phyloP scores from a whole-genome alignment of 2,888 invertebrate genomes.

The Elegia similella region DNA sequence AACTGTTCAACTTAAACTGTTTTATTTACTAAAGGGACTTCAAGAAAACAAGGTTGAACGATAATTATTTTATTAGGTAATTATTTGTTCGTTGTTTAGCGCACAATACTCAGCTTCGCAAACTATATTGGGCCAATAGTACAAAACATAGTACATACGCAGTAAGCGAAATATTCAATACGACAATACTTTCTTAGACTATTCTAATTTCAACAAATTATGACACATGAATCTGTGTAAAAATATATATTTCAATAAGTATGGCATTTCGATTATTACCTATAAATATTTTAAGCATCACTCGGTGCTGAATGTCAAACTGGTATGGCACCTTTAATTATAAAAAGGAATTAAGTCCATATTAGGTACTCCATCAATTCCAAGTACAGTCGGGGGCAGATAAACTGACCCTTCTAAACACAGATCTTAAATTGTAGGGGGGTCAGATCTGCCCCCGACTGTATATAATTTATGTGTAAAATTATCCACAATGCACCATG shows the following conservation, averaged over 20 bases:
- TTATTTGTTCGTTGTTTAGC: slow-evolving; percentile 56
- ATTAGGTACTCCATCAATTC: background rate
- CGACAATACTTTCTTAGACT: slow-evolving; percentile 18
- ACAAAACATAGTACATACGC: slow-evolving; percentile 19
- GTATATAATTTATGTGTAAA: too few relatives aligned
- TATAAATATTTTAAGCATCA: background rate
- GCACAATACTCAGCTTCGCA: slow-evolving; percentile 38
- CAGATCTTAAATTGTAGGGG: too few relatives aligned
- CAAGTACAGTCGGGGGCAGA: too few relatives aligned
- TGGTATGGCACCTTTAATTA: slow-evolving; percentile 10
- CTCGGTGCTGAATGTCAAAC: slow-evolving; percentile 3
- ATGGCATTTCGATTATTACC: slow-evolving; percentile 16
- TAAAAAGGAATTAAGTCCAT: background rate
- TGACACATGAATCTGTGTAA: slow-evolving; percentile 26
- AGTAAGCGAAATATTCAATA: slow-evolving; percentile 27
- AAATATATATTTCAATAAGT: slow-evolving; percentile 20
- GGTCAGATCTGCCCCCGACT: too few relatives aligned
- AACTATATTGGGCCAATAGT: slow-evolving; percentile 28
- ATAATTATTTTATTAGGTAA: slow-evolving; percentile 61
- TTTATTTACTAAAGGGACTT: slow-evolving; percentile 7
- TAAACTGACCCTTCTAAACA: too few relatives aligned
- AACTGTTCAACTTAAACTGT: too few relatives aligned
- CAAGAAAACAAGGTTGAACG: slow-evolving; percentile 42
- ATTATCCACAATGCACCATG: too few relatives aligned
- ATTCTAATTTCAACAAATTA: slow-evolving; percentile 28